Evolutionary conservation across 2,797 vertebrate genomes (phyloP).

Genomic region (Pogoniulus pusillus): DNA sequence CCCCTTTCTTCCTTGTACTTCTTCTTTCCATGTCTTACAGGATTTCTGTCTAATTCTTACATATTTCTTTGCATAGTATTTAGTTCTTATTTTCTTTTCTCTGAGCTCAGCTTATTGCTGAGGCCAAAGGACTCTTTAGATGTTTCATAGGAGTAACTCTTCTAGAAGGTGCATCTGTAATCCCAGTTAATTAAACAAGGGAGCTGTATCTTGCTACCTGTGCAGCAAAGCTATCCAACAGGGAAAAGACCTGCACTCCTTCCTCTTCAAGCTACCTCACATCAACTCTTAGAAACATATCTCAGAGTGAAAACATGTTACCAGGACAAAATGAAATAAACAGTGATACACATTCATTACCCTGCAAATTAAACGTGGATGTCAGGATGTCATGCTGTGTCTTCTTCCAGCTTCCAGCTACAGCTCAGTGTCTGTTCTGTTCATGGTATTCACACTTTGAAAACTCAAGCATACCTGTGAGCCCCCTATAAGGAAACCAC

Average conservation of each 20-base stretch:
- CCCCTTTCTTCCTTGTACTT: neutral
- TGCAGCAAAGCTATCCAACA: neutral
- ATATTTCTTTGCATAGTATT: neutral
- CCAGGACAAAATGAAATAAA: neutral
- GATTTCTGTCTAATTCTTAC: neutral
- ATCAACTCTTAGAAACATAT: neutral
- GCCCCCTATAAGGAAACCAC: neutral
- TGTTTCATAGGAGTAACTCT: neutral
- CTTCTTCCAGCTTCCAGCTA: neutral
- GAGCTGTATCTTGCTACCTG: neutral
- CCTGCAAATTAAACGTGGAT: neutral
- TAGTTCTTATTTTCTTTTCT: neutral
- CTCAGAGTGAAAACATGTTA: neutral
- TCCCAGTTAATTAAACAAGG: neutral
- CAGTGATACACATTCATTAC: neutral
- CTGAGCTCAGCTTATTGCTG: neutral
- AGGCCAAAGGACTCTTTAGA: neutral
- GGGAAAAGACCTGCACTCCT: neutral
- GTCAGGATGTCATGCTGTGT: neutral
- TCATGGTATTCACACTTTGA: neutral
- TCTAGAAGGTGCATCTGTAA: neutral
- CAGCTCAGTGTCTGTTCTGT: neutral
- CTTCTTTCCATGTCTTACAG: neutral
- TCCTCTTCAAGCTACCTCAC: neutral
- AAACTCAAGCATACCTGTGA: neutral